phyloP scores from a whole-genome alignment of 2,113 vertebrate genomes.

The Rhizomys pruinosus region DNA sequence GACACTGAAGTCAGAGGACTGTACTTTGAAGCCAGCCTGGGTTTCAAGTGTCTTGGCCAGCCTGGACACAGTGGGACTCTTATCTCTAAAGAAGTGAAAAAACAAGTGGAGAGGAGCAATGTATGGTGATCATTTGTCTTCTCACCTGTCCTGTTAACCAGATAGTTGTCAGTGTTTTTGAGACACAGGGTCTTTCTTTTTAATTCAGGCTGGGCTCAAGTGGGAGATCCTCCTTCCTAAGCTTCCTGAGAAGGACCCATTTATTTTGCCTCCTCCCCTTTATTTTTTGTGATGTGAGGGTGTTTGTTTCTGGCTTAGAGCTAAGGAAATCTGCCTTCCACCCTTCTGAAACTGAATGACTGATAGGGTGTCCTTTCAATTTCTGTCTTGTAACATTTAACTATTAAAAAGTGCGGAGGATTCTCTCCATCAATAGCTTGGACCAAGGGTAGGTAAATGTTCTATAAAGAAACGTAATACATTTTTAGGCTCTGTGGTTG shows the following conservation, averaged over 20 bases:
- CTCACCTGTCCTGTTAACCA: neutral
- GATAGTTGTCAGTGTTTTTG: neutral
- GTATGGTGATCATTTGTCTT: neutral
- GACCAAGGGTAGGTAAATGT: neutral
- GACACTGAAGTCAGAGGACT: neutral
- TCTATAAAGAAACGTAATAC: neutral
- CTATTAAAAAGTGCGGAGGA: neutral
- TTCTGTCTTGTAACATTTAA: constrained; percentile 1
- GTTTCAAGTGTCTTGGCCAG: neutral
- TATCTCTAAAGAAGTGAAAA: constrained; percentile 16
- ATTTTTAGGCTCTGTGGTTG: neutral
- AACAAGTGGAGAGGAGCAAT: constrained; percentile 23
- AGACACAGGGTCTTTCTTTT: neutral
- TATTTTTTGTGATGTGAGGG: neutral
- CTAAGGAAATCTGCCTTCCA: constrained; percentile 29
- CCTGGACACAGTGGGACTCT: neutral
- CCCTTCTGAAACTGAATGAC: neutral
- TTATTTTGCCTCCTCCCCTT: constrained; percentile 3
- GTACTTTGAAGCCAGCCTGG: neutral
- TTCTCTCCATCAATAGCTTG: neutral
- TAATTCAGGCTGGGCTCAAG: neutral
- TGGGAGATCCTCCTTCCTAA: neutral
- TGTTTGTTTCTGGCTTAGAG: constrained; percentile 46
- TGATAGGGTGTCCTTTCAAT: neutral
- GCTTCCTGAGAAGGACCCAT: neutral